phyloP scores from a whole-genome alignment of 1,140 invertebrate genomes.

The Phortica variegata region DNA sequence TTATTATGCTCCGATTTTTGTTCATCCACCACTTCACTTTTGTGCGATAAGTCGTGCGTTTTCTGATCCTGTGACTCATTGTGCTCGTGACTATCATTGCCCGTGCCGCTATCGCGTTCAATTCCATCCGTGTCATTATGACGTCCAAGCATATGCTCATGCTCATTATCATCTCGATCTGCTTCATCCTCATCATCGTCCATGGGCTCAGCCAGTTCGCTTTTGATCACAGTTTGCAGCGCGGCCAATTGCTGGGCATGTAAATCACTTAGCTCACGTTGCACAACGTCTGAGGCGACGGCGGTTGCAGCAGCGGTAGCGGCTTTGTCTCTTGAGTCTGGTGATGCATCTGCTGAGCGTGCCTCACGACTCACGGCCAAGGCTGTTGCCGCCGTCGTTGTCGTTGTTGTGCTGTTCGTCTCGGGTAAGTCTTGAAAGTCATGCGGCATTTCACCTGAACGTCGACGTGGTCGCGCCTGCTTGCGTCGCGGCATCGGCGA shows the following conservation, averaged over 20 bases:
- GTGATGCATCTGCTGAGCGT: neutral
- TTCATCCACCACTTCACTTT: conserved; percentile 11
- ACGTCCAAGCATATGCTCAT: too few species aligned
- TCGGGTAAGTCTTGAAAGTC: conserved; percentile 49
- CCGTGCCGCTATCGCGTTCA: conserved; percentile 21
- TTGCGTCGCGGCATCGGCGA: conserved; percentile 77
- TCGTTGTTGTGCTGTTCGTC: neutral
- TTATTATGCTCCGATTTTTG: neutral
- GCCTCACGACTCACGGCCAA: conserved; percentile 7
- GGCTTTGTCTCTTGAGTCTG: neutral
- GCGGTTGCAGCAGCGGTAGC: neutral
- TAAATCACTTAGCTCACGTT: neutral
- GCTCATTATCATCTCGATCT: conserved; percentile 19
- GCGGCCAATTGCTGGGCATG: neutral
- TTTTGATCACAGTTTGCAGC: conserved; percentile 51
- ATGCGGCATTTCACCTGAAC: conserved; percentile 73
- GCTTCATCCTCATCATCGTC: conserved; percentile 13
- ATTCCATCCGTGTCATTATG: too few species aligned
- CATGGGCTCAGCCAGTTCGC: conserved; percentile 33
- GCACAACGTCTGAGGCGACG: too few species aligned
- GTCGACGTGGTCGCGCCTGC: conserved; percentile 75
- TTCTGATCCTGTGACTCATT: neutral
- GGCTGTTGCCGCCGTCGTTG: neutral
- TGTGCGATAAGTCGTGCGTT: too few species aligned
- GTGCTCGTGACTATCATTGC: conserved; percentile 10